Evolutionary conservation across 2,888 invertebrate species (phyloP), one percentile per base, ranked within the genome.

Genomic region (Drosophila nigricruria): DNA sequence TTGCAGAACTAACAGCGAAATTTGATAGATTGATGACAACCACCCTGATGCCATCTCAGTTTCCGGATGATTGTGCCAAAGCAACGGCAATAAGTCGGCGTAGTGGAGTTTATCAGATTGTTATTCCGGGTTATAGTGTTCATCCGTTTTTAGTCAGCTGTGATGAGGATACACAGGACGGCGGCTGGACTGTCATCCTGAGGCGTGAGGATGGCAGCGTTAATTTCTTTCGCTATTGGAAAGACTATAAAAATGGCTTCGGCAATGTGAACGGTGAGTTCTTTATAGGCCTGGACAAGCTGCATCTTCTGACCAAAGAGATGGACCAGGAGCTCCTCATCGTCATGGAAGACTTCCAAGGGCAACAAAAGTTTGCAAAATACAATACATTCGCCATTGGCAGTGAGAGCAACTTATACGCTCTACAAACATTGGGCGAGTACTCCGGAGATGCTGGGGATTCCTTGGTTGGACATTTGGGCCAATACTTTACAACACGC

Each of bases 121-220:
- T 96, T 25, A 94, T 94, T 73, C 94, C 89, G 5, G 72, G 77
- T 4, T 27, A 82, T 58, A 75, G 94, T n/a, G 91, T 93, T 66
- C 94, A 94, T 20, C 94, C 95, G 0, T 95, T 96, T 91, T 94
- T 95, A 89, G 95, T 94, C 0, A 50, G 54, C 3, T 91, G 91
- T 36, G 95, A 77, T 43, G 72, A 59, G 54, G 43, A 64, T 95
- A 54, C 60, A 1, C 93, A 93, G 0, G 94, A 94, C 1, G 95
- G 95, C 0, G 95, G 95, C 12, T 96, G 96, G 96, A 95, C 95
- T 54, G 94, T 95, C 93, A 95, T 64, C 92, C 95, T 95, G 89
- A 95, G 95, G 79, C 94, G 96, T 34, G 94, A 94, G 77, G 95
- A 95, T 75, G 96, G 96, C 0, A 93, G 94, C 4, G 94, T 95